These are phyloP conservation scores for Podarcis raffonei DNA, from an alignment of 2,113 vertebrate species.

Conservation along the genomic window DNA sequence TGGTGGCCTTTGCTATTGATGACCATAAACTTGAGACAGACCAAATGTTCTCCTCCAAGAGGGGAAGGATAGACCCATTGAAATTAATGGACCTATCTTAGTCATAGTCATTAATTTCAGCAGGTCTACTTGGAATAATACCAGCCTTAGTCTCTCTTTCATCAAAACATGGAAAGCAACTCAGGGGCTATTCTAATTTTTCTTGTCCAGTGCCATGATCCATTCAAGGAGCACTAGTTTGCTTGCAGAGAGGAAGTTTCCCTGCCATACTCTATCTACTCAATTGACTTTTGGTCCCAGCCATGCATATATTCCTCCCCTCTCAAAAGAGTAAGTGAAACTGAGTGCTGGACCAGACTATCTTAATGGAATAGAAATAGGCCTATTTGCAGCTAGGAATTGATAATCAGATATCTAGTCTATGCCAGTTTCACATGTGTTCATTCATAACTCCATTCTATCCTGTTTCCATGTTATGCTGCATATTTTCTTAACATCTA, in stretches of 20 bases:
- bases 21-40: not conserved
- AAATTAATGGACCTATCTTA: too few relatives aligned
- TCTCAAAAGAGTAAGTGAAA: not conserved
- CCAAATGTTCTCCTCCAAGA: not conserved
- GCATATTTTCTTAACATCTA: not conserved
- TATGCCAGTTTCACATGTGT: not conserved
- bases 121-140: too few relatives aligned
- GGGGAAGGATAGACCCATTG: not conserved
- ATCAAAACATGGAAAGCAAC: not conserved
- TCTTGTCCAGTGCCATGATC: not conserved
- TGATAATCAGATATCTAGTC: not conserved
- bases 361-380: not conserved
- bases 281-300: not conserved
- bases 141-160: not conserved
- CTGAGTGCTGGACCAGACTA: not conserved
- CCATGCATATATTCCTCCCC: not conserved
- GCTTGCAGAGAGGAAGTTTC: not conserved
- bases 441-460: not conserved
- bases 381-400: not conserved
- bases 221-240: not conserved
- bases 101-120: too few relatives aligned
- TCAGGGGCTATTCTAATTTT: not conserved
- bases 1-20: not conserved
- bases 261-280: not conserved
- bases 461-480: not conserved